phyloP scores from a whole-genome alignment of 2,113 vertebrate species.

The Fregata magnificens region DNA sequence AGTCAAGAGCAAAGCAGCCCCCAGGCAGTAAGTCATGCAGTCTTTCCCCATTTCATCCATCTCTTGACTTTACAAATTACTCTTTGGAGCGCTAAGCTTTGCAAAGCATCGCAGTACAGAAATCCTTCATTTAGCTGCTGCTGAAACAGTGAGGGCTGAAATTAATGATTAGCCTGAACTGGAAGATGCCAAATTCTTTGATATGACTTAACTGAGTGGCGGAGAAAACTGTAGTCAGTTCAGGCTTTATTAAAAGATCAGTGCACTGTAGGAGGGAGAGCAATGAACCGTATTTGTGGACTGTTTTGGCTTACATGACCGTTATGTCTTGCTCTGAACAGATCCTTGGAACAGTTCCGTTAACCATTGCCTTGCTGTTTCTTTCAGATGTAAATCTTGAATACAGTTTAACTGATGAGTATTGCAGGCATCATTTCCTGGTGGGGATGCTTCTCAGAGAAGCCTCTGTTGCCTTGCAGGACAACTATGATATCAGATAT shows the following conservation, averaged over 20 bases:
- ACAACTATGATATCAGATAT: conserved; percentile 86
- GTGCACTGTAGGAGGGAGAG: background rate
- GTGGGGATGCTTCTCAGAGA: conserved; percentile 93
- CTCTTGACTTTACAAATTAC: background rate
- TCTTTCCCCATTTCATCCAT: background rate
- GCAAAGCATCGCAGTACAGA: background rate
- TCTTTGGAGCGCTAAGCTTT: background rate
- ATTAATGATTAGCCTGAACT: background rate
- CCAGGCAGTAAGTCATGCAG: background rate
- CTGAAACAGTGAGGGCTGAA: background rate
- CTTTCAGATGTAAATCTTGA: conserved; percentile 90
- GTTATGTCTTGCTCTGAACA: background rate
- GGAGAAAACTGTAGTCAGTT: background rate
- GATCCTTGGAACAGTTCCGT: background rate
- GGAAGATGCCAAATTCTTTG: background rate
- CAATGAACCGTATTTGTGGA: fast-evolving
- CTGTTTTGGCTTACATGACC: background rate
- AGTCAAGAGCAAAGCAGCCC: background rate
- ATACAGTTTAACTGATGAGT: conserved; percentile 93
- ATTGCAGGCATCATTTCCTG: conserved; percentile 93
- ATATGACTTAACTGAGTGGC: background rate
- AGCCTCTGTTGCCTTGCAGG: conserved; percentile 86
- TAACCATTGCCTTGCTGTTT: conserved; percentile 39
- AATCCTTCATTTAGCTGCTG: background rate
- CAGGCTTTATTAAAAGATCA: background rate